Percentiles rank a stretch among this genome's conserved stretches.
Evolutionary conservation across 2,113 vertebrate genomes (phyloP).

Genomic region (Taurulus bubalis): DNA sequence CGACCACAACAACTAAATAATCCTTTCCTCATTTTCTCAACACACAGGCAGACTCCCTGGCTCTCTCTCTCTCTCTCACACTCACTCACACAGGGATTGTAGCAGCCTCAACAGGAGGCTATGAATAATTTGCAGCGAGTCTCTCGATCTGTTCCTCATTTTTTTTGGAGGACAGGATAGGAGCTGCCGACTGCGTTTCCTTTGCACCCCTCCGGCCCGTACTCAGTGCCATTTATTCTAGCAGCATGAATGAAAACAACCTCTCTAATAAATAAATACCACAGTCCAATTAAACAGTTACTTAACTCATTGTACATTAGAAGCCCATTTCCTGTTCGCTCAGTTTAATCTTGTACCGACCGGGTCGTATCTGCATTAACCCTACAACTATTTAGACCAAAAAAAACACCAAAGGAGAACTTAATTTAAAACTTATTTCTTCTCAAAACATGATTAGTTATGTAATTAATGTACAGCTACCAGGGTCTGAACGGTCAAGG

Average conservation of each 20-base stretch:
- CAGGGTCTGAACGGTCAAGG: too few species aligned
- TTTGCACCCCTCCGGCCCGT: neutral
- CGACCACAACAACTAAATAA: slow-evolving; percentile 58
- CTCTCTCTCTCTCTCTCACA: too few species aligned
- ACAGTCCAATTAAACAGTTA: neutral
- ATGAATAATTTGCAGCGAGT: slow-evolving; percentile 73
- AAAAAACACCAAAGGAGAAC: too few species aligned
- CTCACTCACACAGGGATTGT: slow-evolving; percentile 20
- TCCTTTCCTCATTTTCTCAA: slow-evolving; percentile 48
- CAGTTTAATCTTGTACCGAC: neutral
- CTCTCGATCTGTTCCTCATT: slow-evolving; percentile 41
- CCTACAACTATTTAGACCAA: too few species aligned
- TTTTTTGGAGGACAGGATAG: slow-evolving; percentile 38
- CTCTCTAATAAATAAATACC: neutral
- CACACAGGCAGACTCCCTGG: slow-evolving; percentile 6
- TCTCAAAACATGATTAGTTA: too few species aligned
- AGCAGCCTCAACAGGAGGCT: slow-evolving; percentile 49
- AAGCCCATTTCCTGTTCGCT: neutral
- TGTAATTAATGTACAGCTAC: too few species aligned
- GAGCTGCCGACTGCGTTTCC: slow-evolving; percentile 23
- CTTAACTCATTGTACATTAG: slow-evolving; percentile 4
- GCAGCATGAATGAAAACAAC: neutral
- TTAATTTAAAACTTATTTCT: neutral
- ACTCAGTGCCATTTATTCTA: neutral
- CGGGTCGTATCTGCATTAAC: too few species aligned